phyloP scores from a whole-genome alignment of 2,797 vertebrate genomes.

The Trichosurus vulpecula region DNA sequence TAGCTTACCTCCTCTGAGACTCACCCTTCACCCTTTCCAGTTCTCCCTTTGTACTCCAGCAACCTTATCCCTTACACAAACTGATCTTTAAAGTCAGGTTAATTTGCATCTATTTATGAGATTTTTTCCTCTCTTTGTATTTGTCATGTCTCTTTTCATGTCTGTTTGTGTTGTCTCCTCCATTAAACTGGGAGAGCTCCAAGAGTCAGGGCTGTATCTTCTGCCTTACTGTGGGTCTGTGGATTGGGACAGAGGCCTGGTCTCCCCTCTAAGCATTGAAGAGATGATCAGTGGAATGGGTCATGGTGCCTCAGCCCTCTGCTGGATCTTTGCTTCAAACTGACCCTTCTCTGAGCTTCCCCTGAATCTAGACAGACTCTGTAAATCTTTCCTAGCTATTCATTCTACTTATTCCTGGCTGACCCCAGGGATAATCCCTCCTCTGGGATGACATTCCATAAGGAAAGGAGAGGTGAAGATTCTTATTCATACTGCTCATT shows the following conservation, averaged over 20 bases:
- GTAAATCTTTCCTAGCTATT: background rate
- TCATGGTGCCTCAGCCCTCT: background rate
- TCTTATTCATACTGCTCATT: background rate
- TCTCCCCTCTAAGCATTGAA: background rate
- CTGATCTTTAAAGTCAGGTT: background rate
- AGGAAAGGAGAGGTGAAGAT: background rate
- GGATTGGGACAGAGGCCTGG: background rate
- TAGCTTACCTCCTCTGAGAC: background rate
- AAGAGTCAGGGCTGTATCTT: background rate
- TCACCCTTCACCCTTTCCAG: too few species aligned
- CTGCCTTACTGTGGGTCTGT: conserved; percentile 4
- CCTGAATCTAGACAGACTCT: background rate
- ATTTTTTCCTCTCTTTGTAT: background rate
- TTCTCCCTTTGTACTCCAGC: background rate
- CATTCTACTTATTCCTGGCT: background rate
- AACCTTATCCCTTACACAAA: background rate
- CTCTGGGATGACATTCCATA: background rate
- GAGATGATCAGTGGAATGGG: background rate
- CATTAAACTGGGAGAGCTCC: background rate
- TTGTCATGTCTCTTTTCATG: background rate
- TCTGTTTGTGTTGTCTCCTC: background rate
- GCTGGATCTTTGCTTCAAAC: background rate
- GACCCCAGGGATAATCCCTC: background rate
- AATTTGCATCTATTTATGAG: background rate
- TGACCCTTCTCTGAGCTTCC: background rate